Evolutionary conservation across 2,888 invertebrate species (phyloP).

Genomic region (Corbicula japonica): DNA sequence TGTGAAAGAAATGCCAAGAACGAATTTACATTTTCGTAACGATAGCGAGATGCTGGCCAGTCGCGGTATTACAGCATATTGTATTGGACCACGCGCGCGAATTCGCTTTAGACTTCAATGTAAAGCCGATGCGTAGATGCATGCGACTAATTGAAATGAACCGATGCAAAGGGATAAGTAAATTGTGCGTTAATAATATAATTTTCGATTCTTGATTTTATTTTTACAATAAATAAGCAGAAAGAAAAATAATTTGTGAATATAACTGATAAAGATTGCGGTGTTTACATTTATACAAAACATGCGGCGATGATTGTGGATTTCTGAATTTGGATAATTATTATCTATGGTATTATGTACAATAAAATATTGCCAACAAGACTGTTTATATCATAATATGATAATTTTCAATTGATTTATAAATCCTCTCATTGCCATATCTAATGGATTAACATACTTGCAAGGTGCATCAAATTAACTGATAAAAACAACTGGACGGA

Average conservation of each 20-base stretch:
- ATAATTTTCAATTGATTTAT: not conserved
- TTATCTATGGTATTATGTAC: not conserved
- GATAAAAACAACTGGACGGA: no score
- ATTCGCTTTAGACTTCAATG: not conserved
- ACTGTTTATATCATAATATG: not conserved
- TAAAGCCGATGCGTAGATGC: not conserved
- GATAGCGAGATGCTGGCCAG: not conserved
- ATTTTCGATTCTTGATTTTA: no score
- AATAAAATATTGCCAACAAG: not conserved
- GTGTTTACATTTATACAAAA: not conserved
- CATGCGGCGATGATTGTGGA: no score
- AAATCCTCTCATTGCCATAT: not conserved
- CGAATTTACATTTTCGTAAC: no score
- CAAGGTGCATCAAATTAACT: no score
- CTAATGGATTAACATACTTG: not conserved
- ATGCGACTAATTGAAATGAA: not conserved
- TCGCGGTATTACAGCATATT: not conserved
- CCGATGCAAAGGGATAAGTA: not conserved
- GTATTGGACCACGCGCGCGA: conserved; percentile 4
- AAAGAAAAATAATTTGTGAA: not conserved
- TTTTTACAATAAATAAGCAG: not conserved
- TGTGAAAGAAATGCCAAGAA: no score
- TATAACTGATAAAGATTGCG: not conserved
- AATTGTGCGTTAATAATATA: not conserved
- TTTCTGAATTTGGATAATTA: no score